Evolutionary conservation across 2,113 vertebrate species (phyloP), one percentile per base, ranked within the genome.

Genomic region (Otis tarda): DNA sequence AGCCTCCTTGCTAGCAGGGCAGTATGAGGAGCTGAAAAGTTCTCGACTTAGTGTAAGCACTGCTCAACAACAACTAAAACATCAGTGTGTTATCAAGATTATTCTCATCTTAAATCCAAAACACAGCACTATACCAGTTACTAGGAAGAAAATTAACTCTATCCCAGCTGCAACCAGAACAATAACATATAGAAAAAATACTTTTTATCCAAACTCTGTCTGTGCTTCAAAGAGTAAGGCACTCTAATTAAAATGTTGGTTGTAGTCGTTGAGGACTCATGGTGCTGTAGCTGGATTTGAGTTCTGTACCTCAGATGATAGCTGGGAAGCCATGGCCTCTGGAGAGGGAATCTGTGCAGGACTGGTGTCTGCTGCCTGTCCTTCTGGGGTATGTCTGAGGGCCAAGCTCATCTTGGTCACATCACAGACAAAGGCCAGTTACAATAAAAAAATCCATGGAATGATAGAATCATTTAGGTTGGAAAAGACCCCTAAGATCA

Each of bases 271-370:
- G 49, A 56, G n/a, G 23, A 23, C 67, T 31, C 10, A 9, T 50
- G 18, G 27, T 70, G n/a, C 49, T 57, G 76, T 28, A 73, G 43
- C 63, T 49, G 64, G 31, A 49, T 33, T 77, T 0, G 0, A 35
- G 43, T 68, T 25, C 23, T 1, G 0, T 11, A 53, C 21, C 7
- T 0, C 0, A 53, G 55, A 23, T n/a, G 43, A 27, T 7, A 61
- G 19, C n/a, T 0, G 2, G 30, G 28, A 63, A 57, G 24, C 61
- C 10, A 14, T 37, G 50, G 11, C 27, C 31, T 49, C 33, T 3
- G 6, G 31, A 53, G 37, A 63, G 13, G 49, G 20, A 65, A 73
- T 25, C 24, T 10, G 7, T 53, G 33, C 2, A 12, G 23, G 21
- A 11, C 14, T 6, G 12, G 7, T 52, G 39, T 49, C 47, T 49